phyloP scores from a whole-genome alignment of 1,140 invertebrate species.

The Drosophila mauritiana region DNA sequence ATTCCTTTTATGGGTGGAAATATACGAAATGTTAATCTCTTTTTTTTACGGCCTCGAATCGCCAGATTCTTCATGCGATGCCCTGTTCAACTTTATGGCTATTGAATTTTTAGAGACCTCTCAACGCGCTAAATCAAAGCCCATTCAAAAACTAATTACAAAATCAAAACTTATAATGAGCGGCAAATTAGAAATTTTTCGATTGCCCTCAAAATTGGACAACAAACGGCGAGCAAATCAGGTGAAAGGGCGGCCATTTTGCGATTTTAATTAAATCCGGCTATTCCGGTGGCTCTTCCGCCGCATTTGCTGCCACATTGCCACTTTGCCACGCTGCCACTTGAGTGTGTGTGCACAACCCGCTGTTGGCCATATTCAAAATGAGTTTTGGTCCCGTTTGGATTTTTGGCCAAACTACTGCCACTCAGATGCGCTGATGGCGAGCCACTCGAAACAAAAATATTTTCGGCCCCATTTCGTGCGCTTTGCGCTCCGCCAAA shows the following conservation, averaged over 20 bases:
- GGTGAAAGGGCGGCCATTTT: constrained; percentile 61
- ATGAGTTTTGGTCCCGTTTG: constrained; percentile 63
- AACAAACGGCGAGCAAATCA: constrained; percentile 46
- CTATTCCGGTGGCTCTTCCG: constrained; percentile 43
- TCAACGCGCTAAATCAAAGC: constrained; percentile 32
- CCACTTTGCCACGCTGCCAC: constrained; percentile 50
- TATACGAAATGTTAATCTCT: constrained; percentile 56
- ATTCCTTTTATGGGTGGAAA: constrained; percentile 67
- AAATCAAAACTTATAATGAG: constrained; percentile 76
- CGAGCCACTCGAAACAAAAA: constrained; percentile 52
- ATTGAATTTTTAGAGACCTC: constrained; percentile 18
- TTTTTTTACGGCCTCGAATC: constrained; percentile 44
- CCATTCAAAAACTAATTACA: constrained; percentile 71
- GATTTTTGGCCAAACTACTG: constrained; percentile 31
- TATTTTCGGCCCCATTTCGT: constrained; percentile 24
- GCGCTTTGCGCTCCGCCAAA: constrained; percentile 19
- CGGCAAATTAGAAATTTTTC: constrained; percentile 65
- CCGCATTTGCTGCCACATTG: constrained; percentile 50
- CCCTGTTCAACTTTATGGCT: constrained; percentile 24
- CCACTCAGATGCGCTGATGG: constrained; percentile 20
- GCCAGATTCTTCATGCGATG: constrained; percentile 7
- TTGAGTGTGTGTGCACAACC: constrained; percentile 44
- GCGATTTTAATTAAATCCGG: constrained; percentile 76
- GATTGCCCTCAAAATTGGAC: constrained; percentile 44
- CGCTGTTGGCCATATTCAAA: constrained; percentile 52